Conservation (phyloP, 2,797 vertebrate species). For the Atherinosoma microstoma region DNA sequence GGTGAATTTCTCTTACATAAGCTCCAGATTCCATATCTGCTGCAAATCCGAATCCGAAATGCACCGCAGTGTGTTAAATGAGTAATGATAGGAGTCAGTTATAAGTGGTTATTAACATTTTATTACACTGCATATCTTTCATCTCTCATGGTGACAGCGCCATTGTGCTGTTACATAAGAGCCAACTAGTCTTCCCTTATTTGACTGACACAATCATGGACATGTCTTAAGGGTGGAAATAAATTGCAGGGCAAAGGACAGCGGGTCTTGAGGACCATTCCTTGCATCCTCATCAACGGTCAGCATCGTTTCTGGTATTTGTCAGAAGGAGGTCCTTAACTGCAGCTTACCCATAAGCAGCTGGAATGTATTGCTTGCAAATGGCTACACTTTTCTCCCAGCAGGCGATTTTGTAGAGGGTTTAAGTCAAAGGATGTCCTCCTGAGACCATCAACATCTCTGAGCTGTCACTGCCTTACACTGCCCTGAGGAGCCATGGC, state of each 20-base stretch:
- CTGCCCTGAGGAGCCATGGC: constrained; percentile 30
- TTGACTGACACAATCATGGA: constrained; percentile 51
- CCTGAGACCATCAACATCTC: constrained; percentile 44
- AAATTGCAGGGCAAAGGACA: constrained; percentile 28
- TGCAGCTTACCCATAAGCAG: constrained; percentile 39
- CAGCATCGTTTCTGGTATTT: constrained; percentile 27
- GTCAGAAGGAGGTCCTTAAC: constrained; percentile 41
- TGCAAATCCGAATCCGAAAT: constrained; percentile 38
- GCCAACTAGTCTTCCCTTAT: constrained; percentile 28
- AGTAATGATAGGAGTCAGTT: constrained; percentile 60
- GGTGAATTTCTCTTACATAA: constrained; percentile 43
- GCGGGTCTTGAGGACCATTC: constrained; percentile 8
- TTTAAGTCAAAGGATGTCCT: constrained; percentile 35
- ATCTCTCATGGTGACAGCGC: constrained; percentile 50
- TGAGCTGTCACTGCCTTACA: constrained; percentile 48
- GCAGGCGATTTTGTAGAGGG: constrained; percentile 31
- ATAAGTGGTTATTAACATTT: constrained; percentile 73
- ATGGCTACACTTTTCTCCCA: constrained; percentile 40
- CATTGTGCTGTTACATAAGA: constrained; percentile 61
- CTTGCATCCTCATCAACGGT: constrained; percentile 11
- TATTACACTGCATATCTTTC: constrained; percentile 52
- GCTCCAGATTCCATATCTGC: constrained; percentile 26
- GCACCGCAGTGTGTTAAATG: constrained; percentile 43
- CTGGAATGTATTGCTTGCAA: constrained; percentile 22
- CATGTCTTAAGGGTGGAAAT: constrained; percentile 42